Percentiles rank a stretch among this genome's conserved stretches.
phyloP scores from a whole-genome alignment of 2,113 vertebrate species.

The Sardina pilchardus region DNA sequence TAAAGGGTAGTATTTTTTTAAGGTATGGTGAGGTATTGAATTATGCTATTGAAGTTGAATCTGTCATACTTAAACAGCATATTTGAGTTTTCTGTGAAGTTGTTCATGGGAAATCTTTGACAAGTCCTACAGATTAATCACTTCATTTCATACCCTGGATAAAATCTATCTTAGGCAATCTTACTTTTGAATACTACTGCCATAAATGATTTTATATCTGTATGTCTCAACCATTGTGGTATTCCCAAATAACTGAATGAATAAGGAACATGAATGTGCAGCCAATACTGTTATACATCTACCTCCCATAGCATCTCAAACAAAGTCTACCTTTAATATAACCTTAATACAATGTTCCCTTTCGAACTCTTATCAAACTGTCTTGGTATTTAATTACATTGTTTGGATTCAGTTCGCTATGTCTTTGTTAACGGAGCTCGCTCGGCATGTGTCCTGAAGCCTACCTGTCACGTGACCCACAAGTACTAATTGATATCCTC shows the following conservation, averaged over 20 bases:
- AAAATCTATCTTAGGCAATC: no score
- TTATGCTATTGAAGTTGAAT: neutral
- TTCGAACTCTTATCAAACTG: neutral
- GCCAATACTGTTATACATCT: neutral
- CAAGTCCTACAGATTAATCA: no score
- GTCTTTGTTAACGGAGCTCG: neutral
- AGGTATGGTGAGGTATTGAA: neutral
- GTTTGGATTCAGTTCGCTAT: neutral
- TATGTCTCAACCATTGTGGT: no score
- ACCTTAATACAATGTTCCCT: neutral
- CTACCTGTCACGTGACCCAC: slow-evolving; percentile 61
- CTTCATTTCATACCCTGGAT: no score
- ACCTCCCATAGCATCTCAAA: neutral
- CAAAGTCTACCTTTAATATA: neutral
- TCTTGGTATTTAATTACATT: neutral
- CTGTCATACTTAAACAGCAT: neutral
- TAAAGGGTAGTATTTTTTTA: neutral
- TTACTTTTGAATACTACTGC: no score
- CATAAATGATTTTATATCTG: no score
- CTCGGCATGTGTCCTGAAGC: slow-evolving; percentile 4
- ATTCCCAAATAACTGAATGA: no score
- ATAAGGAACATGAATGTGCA: no score
- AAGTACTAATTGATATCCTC: slow-evolving; percentile 61
- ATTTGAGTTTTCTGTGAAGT: no score
- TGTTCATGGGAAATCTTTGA: no score